Conservation (phyloP, 2,888 invertebrate species). For the Limulus polyphemus region DNA sequence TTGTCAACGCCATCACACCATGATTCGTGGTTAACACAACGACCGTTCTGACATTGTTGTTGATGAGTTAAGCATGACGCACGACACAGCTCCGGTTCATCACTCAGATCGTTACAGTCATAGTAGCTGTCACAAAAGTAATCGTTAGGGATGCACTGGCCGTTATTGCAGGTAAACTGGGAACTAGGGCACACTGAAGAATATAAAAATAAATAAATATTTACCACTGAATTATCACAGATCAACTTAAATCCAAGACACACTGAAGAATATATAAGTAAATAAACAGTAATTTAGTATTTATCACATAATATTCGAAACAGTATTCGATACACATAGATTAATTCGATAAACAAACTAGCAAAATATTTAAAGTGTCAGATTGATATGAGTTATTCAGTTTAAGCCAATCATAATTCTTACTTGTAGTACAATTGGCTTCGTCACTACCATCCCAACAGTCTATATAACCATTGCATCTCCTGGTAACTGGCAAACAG, state of each 20-base stretch:
- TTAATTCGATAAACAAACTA: no score
- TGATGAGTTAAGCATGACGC: constrained; percentile 22
- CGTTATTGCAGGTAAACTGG: constrained; percentile 46
- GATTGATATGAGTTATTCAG: no score
- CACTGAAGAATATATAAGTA: constrained; percentile 35
- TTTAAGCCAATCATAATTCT: constrained; percentile 22
- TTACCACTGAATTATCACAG: constrained; percentile 40
- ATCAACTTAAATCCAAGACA: constrained; percentile 46
- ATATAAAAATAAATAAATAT: constrained; percentile 3
- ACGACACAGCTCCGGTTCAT: constrained; percentile 49
- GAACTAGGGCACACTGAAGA: constrained; percentile 46
- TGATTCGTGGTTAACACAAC: constrained; percentile 28
- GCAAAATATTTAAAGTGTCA: no score
- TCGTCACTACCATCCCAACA: constrained; percentile 68
- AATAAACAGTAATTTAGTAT: neutral
- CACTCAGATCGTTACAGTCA: constrained; percentile 54
- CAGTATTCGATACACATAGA: no score
- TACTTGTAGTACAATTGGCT: constrained; percentile 54
- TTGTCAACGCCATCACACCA: constrained; percentile 29
- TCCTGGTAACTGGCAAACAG: constrained; percentile 53
- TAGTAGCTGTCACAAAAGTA: constrained; percentile 52
- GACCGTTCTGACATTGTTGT: constrained; percentile 30
- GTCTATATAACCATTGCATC: constrained; percentile 58
- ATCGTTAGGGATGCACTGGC: constrained; percentile 49
- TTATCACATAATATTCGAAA: neutral